Evolutionary conservation across 1,140 invertebrate genomes (phyloP).

Genomic region (Proales similis): DNA sequence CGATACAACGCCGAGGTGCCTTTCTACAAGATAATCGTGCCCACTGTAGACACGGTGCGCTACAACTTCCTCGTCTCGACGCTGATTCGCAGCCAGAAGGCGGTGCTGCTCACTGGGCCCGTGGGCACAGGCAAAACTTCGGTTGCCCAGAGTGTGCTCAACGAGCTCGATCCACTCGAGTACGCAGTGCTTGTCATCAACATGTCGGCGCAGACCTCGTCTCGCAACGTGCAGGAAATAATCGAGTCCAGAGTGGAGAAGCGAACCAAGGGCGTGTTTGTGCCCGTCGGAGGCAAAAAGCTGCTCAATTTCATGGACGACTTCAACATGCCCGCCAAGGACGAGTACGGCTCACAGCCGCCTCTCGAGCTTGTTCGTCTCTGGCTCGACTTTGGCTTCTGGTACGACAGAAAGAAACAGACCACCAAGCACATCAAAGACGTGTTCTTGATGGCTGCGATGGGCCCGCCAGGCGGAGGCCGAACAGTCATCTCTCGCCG

Average conservation of each 20-base stretch:
- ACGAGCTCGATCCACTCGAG: slow-evolving; percentile 58
- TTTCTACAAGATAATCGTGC: slow-evolving; percentile 72
- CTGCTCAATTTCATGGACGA: slow-evolving; percentile 78
- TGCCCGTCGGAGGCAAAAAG: slow-evolving; percentile 66
- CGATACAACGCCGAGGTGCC: slow-evolving; percentile 57
- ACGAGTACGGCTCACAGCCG: slow-evolving; percentile 73
- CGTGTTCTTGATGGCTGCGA: slow-evolving; percentile 67
- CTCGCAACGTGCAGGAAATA: slow-evolving; percentile 63
- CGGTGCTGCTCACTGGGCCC: slow-evolving; percentile 67
- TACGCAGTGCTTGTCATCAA: slow-evolving; percentile 67
- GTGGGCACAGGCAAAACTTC: slow-evolving; percentile 73
- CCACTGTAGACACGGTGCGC: slow-evolving; percentile 71
- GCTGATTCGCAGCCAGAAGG: slow-evolving; percentile 60
- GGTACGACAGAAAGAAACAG: slow-evolving; percentile 70
- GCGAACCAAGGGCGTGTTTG: slow-evolving; percentile 69
- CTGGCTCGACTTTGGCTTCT: slow-evolving; percentile 77
- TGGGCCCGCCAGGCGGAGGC: slow-evolving; percentile 73
- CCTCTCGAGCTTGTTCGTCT: slow-evolving; percentile 73
- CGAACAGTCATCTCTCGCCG: slow-evolving; percentile 66
- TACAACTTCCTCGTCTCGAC: slow-evolving; percentile 65
- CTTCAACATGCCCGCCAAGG: slow-evolving; percentile 80
- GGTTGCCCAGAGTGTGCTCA: slow-evolving; percentile 62
- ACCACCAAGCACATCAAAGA: slow-evolving; percentile 65
- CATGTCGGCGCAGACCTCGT: slow-evolving; percentile 74
- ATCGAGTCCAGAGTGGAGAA: slow-evolving; percentile 73